Base-by-base conservation (phyloP, 2,113 vertebrate genomes). In the Gymnorhina tibicen region DNA sequence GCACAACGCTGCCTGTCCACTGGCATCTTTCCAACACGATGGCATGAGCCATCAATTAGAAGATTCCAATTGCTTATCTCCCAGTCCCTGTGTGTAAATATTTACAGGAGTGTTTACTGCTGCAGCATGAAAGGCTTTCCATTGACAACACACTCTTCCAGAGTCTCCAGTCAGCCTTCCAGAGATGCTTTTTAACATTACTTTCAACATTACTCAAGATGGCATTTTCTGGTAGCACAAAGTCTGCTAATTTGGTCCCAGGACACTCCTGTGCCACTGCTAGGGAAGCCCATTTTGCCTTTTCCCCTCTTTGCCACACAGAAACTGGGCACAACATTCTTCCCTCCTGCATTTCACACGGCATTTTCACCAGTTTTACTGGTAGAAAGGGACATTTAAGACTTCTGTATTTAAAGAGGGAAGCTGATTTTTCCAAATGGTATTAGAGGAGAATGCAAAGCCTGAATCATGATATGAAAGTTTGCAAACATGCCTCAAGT, bases 101-200 rank as follows among this genome's bases (percentile, higher is more conserved):
- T 23, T 69, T 55, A 66, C 21, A 62, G 39, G 6, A 59, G 32
- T 41, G 35, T 52, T 95, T 79, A 76, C 53, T 67, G 49, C 32
- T 17, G 23, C 3, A 30, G 32, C 3, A 17, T 70, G 70, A 82
- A 90, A 87, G 44, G 42, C 39, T 80, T 82, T 73, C 78, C 69
- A 0, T 0, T 39, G 44, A 16, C 8, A 60, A 73, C 0, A 3
- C 16, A 6, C 15, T 62, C 44, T 64, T 58, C 13, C 27, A 72
- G 70, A 58, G 64, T 49, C 58, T 58, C 75, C 73, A 58, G 39
- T 9, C 44, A 46, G 44, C 23, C 37, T 39, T 76, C 42, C 49
- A 62, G 39, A 62, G 26, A 53, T 12, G 59, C n/a, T 76, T 58
- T 17, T 21, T n/a, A 83, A 67, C 24, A 50, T 1, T 68, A 75